These are phyloP conservation scores for Carterocephalus palaemon DNA, from an alignment of 2,888 invertebrate genomes.

Conservation along the genomic window DNA sequence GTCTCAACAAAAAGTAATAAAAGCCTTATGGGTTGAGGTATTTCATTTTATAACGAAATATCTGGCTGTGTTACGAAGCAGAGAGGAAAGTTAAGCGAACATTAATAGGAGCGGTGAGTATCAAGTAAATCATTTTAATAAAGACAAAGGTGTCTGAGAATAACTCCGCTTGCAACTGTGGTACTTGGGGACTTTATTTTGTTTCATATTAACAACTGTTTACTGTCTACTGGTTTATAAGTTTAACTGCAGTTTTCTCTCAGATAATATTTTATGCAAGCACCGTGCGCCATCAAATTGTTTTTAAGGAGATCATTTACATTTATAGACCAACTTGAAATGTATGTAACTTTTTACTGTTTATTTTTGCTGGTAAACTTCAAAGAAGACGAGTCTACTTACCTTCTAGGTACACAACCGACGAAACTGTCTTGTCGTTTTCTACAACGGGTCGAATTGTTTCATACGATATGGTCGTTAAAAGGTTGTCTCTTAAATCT, in stretches of 20 bases:
- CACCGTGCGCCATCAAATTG: constrained; percentile 1
- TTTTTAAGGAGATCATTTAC: constrained; percentile 8
- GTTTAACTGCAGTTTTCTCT: constrained; percentile 14
- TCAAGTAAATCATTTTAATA: constrained; percentile 26
- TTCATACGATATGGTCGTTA: constrained; percentile 86
- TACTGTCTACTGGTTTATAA: constrained; percentile 16
- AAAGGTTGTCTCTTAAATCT: constrained; percentile 86
- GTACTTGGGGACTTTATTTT: constrained; percentile 21
- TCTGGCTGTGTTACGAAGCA: constrained; percentile 20
- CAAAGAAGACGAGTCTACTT: constrained; percentile 67
- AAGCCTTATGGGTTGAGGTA: constrained; percentile 14
- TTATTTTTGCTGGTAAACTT: not conserved
- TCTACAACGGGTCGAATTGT: constrained; percentile 86
- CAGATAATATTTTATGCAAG: constrained; percentile 17
- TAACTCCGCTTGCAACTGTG: constrained; percentile 22
- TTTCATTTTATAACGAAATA: constrained; percentile 20
- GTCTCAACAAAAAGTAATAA: constrained; percentile 17
- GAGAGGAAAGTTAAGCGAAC: constrained; percentile 23
- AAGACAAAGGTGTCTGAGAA: constrained; percentile 26
- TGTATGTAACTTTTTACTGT: not conserved
- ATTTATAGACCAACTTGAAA: not conserved
- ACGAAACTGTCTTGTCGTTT: constrained; percentile 84
- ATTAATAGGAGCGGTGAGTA: constrained; percentile 25
- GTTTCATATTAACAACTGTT: constrained; percentile 23
- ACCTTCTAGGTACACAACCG: constrained; percentile 88